Base-by-base conservation (phyloP, 1,140 invertebrate genomes). In the Aleiodes sp. region DNA sequence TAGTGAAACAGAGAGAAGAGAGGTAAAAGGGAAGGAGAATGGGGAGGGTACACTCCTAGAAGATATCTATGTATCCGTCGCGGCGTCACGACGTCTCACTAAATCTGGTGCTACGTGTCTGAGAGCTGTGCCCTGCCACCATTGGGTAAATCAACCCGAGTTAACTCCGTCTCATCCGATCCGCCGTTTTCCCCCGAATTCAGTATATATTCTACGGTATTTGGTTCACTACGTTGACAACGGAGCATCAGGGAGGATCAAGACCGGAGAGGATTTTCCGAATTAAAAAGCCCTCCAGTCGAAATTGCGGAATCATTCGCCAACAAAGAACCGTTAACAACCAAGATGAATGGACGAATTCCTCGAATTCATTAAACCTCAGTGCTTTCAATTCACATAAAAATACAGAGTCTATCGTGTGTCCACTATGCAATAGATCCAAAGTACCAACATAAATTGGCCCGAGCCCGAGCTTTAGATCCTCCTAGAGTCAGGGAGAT, bases 41-140 rank as follows among this genome's bases (percentile, higher is more conserved):
- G 80, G 73, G 64, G 52, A 69, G 67, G 31, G 78, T 81, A 80
- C 78, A 75, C 77, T 72, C 76, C 76, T 77, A 77, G 79, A 82
- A 84, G 82, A 84, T 84, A 84, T 85, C 82, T 81, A 83, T 82
- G 82, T 81, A 83, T 82, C 78, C 82, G 82, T 81, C 81, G 79
- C 77, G 77, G 77, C 82, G 78, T 82, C 81, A 79, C 79, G 78
- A 84, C 80, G 81, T 82, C 80, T 84, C 81, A 83, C 80, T 84
- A 84, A 85, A 85, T 84, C 82, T 84, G 79, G 80, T 78, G 82
- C 76, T 83, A 82, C 81, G 82, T 82, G 84, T 83, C 82, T 82
- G 78, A 78, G 77, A 78, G 75, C 69, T 68, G 71, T 70, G 75
- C 62, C 70, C 69, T 72, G 74, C 77, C 77, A 75, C 76, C 74